A percentile compares a stretch with the other conserved stretches of the same genome.
Conservation (phyloP, 2,888 invertebrate genomes). For the Brenthis ino region DNA sequence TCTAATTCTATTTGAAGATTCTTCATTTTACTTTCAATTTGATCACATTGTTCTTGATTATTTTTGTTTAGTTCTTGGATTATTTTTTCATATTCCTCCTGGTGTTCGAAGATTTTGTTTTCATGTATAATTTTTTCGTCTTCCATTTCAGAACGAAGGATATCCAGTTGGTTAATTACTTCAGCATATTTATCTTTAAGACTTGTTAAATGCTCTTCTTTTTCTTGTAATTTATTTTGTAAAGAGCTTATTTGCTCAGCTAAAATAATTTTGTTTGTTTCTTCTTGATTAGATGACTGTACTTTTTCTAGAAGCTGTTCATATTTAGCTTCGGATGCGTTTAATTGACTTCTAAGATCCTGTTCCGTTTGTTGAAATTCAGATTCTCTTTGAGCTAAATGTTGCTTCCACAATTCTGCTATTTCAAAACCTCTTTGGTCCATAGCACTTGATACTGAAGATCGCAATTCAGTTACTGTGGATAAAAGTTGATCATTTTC, state of each 20-base stretch:
- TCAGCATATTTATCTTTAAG: constrained; percentile 72
- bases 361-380: constrained; percentile 82
- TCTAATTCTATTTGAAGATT: constrained; percentile 57
- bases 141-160: constrained; percentile 73
- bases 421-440: constrained; percentile 87
- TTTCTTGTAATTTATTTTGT: constrained; percentile 72
- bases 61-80: constrained; percentile 58
- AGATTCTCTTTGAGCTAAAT: constrained; percentile 84
- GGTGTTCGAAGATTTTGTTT: constrained; percentile 68
- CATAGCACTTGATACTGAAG: constrained; percentile 77
- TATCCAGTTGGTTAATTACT: constrained; percentile 64
- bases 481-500: constrained; percentile 74
- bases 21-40: constrained; percentile 52
- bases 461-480: constrained; percentile 71
- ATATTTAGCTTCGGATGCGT: constrained; percentile 73
- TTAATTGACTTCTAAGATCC: constrained; percentile 77
- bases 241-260: constrained; percentile 68
- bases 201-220: constrained; percentile 67
- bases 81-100: constrained; percentile 72
- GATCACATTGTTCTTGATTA: constrained; percentile 49
- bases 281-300: constrained; percentile 73
- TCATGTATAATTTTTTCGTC: constrained; percentile 72
- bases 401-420: constrained; percentile 87
- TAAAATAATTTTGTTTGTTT: constrained; percentile 68
- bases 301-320: constrained; percentile 72